Percentiles rank a stretch among this genome's conserved stretches.
Evolutionary conservation across 2,113 vertebrate species (phyloP).

Genomic region (Oreocharis arfaki): DNA sequence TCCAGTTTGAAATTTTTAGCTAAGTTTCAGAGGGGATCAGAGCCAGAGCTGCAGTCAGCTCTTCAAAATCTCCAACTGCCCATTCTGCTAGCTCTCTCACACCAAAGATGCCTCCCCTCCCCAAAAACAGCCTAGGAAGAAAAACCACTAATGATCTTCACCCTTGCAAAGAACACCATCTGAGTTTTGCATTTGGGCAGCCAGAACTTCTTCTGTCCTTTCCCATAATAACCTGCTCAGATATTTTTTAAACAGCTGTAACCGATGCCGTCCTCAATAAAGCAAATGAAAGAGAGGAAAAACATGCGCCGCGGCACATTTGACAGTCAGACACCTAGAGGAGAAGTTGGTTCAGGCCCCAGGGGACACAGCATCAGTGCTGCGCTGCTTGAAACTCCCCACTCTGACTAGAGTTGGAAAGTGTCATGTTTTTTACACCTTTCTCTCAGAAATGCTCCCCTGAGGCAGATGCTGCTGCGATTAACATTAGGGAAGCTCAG

Average conservation of each 20-base stretch:
- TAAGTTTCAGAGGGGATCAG: not conserved
- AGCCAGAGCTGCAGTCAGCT: conserved; percentile 3
- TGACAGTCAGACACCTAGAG: conserved; percentile 35
- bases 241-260: conserved; percentile 54
- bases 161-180: conserved; percentile 4
- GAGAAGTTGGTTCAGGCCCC: not conserved
- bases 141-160: conserved; percentile 31
- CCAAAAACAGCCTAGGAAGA: not conserved
- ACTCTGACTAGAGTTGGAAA: not conserved
- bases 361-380: not conserved
- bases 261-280: not conserved
- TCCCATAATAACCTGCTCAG: conserved; percentile 32
- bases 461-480: not conserved
- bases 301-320: not conserved
- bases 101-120: not conserved
- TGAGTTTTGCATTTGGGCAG: conserved; percentile 3
- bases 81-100: not conserved
- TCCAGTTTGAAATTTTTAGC: conserved; percentile 31
- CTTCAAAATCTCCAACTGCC: conserved; percentile 18
- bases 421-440: conserved; percentile 14
- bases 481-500: not conserved
- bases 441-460: not conserved
- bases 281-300: not conserved
- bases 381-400: not conserved
- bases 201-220: not conserved